Base-by-base conservation (phyloP, 2,888 invertebrate species). In the Cancer borealis region DNA sequence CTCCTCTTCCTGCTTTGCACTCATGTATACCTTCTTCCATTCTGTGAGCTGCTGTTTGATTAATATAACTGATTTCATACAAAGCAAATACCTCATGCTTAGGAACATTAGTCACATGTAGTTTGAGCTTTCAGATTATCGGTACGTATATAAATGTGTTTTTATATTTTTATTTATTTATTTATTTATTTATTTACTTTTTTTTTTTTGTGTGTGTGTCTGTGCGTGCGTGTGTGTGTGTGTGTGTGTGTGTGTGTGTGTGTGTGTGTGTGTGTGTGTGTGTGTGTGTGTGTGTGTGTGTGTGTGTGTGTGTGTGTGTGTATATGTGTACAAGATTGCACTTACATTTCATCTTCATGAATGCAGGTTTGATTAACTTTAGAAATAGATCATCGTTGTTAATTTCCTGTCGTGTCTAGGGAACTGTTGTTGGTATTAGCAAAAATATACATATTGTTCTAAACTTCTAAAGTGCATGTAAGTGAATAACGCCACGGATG, bases 401-500 rank as follows among this genome's bases (percentile, higher is more conserved):
- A 79, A 79, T 79, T 79, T 79, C 79, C 79, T 79, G 79, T 79
- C 6, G 79, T 79, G 79, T 30, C 79, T 30, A 79, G 79, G 79
- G 79, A 79, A 21, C 30, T 30, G 10, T 30, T 30, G 30, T 79
- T 30, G 79, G 79, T 79, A 79, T 79, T 79, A 79, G 30, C 30
- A 10, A 30, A 79, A 79, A 30, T 79, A 79, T 30, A 79, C 79
- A 30, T 79, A 30, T 79, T 30, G 79, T 79, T 26, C 79, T 30
- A 79, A 79, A 79, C 30, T 79, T 26, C 79, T 30, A 79, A 79
- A 79, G 79, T 79, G 79, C 79, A 12, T 79, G 79, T 79, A 30
- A 79, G 79, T 79, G 30, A 79, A 79, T 79, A 79, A 79, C 79
- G 79, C 79, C 79, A 21, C 79, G 79, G 79, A 79, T 79, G 79